These are phyloP conservation scores for Meteorus colon DNA, from an alignment of 2,888 invertebrate species.

Conservation along the genomic window DNA sequence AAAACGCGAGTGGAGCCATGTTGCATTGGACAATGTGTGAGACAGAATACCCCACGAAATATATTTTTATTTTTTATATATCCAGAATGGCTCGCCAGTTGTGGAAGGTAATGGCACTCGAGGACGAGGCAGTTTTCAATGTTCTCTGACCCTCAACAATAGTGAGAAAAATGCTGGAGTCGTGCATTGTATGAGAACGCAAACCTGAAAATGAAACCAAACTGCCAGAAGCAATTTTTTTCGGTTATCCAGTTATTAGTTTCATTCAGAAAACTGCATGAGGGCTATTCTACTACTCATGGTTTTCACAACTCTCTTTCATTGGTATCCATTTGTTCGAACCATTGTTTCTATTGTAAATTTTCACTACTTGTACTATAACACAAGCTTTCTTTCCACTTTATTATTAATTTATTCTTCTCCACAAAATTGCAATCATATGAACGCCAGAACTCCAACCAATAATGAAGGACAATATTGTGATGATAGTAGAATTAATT, in stretches of 20 bases:
- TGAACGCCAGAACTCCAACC: not conserved
- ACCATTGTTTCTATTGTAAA: conserved; percentile 28
- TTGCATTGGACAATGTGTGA: conserved; percentile 44
- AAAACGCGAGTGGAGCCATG: conserved; percentile 21
- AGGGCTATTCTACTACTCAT: conserved; percentile 27
- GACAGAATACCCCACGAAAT: conserved; percentile 40
- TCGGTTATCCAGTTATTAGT: conserved; percentile 68
- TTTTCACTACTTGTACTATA: conserved; percentile 40
- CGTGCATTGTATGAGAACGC: conserved; percentile 50
- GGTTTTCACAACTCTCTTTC: conserved; percentile 34
- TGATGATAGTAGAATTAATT: not conserved
- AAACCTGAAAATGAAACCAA: conserved; percentile 60
- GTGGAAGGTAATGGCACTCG: conserved; percentile 42
- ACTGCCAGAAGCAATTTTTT: conserved; percentile 67
- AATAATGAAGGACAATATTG: conserved; percentile 6
- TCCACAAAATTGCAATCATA: not conserved
- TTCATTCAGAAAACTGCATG: conserved; percentile 57
- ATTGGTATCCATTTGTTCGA: conserved; percentile 18
- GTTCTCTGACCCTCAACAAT: conserved; percentile 21
- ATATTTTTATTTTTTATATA: conserved; percentile 37
- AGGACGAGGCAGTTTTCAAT: conserved; percentile 37
- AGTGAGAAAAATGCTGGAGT: conserved; percentile 43
- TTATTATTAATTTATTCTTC: conserved; percentile 40
- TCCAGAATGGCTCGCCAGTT: conserved; percentile 30
- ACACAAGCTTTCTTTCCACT: conserved; percentile 37